Percentiles rank a stretch among this genome's conserved stretches.
phyloP scores from a whole-genome alignment of 2,888 invertebrate genomes.

The Aplocera efformata region DNA sequence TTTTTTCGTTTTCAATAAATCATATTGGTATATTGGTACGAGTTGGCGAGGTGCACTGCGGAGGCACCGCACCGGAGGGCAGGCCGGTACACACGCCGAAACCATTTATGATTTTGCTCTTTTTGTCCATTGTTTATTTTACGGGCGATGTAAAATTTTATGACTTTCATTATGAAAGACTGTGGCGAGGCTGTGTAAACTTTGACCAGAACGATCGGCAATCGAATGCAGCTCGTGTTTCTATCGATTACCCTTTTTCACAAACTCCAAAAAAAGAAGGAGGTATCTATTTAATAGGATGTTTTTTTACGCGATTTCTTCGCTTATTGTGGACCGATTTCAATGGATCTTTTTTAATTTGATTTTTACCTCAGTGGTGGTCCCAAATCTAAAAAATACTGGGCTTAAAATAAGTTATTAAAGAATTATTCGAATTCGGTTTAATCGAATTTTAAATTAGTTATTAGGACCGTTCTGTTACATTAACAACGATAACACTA shows the following conservation, averaged over 20 bases:
- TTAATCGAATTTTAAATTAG: too few species aligned
- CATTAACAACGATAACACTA: too few species aligned
- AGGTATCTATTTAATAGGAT: too few species aligned
- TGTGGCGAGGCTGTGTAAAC: constrained; percentile 52
- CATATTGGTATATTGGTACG: constrained; percentile 45
- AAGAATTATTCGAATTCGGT: too few species aligned
- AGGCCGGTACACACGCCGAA: constrained; percentile 42
- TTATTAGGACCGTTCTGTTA: too few species aligned
- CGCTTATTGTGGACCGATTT: too few species aligned
- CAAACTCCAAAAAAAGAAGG: too few species aligned
- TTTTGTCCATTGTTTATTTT: constrained; percentile 78
- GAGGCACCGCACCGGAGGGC: constrained; percentile 55
- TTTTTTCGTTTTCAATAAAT: constrained; percentile 46
- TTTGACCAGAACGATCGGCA: constrained; percentile 71
- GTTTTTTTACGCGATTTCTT: too few species aligned
- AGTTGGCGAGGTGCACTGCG: constrained; percentile 35
- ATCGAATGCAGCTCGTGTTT: constrained; percentile 50
- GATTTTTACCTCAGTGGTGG: too few species aligned
- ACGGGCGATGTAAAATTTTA: constrained; percentile 69
- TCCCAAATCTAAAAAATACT: too few species aligned
- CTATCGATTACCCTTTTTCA: constrained; percentile 56
- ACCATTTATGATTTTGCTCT: constrained; percentile 58
- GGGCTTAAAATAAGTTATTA: too few species aligned
- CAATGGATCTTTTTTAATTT: too few species aligned
- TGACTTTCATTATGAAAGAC: constrained; percentile 69